These are phyloP conservation scores for Chrysoperla carnea DNA, from an alignment of 1,140 invertebrate genomes.

Conservation along the genomic window DNA sequence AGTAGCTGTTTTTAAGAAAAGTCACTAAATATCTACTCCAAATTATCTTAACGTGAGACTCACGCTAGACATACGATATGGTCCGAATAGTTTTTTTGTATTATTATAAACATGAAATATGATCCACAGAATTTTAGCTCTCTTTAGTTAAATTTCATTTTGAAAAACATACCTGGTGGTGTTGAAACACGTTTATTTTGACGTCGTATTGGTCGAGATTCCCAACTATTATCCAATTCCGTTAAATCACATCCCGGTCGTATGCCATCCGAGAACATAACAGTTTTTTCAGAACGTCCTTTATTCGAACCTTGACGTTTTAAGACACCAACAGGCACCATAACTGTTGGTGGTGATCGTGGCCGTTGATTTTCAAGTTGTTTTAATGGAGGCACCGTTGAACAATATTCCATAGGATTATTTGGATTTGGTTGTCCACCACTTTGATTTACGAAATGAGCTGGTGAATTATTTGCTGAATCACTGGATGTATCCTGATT, in stretches of 20 bases:
- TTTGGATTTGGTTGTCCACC: constrained; percentile 57
- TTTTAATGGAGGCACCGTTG: constrained; percentile 63
- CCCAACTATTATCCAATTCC: constrained; percentile 36
- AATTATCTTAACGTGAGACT: too few relatives aligned
- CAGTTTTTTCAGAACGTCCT: constrained; percentile 45
- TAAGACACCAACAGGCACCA: constrained; percentile 72
- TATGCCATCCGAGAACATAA: constrained; percentile 87
- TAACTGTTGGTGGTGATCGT: constrained; percentile 49
- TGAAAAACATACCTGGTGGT: constrained; percentile 13
- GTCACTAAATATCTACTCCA: too few relatives aligned
- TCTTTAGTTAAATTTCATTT: too few relatives aligned
- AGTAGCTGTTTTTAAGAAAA: too few relatives aligned
- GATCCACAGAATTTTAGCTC: too few relatives aligned
- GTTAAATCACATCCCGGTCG: constrained; percentile 77
- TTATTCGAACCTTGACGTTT: constrained; percentile 43
- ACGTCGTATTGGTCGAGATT: constrained; percentile 16
- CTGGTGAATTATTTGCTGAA: not conserved
- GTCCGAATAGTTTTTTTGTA: too few relatives aligned
- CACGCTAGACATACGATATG: too few relatives aligned
- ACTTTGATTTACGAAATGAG: constrained; percentile 1
- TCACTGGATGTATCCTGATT: constrained; percentile 8
- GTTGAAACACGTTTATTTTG: constrained; percentile 20
- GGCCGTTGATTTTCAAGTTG: constrained; percentile 35
- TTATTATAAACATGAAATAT: too few relatives aligned
- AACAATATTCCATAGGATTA: constrained; percentile 83